These are phyloP conservation scores for Allacma fusca DNA, from an alignment of 2,888 invertebrate genomes.

Conservation along the genomic window DNA sequence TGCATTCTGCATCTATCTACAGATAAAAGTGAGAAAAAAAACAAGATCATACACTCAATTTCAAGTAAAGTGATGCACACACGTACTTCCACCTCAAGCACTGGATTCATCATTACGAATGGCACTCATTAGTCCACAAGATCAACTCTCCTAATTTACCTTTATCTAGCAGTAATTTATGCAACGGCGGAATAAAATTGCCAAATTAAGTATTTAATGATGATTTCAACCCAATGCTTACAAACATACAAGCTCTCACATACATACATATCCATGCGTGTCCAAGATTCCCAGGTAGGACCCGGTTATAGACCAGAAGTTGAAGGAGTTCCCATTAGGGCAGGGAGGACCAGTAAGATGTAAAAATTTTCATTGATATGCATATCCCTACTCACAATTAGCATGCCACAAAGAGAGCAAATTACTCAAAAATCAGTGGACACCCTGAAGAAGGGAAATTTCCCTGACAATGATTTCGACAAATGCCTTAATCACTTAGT, in stretches of 20 bases:
- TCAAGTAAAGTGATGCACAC: neutral
- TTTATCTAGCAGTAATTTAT: neutral
- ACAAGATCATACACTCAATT: neutral
- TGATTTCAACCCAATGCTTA: neutral
- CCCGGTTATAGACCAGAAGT: neutral
- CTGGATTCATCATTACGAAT: neutral
- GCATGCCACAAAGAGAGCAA: neutral
- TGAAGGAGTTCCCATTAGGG: too few species aligned
- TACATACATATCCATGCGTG: neutral
- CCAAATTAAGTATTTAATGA: slow-evolving; percentile 21
- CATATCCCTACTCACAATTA: neutral
- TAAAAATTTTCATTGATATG: neutral
- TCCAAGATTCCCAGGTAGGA: neutral
- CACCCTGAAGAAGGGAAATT: slow-evolving; percentile 22
- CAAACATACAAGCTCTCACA: neutral
- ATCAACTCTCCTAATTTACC: slow-evolving; percentile 33
- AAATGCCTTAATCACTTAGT: slow-evolving; percentile 26
- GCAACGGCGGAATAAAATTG: slow-evolving; percentile 2
- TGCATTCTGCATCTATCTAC: too few species aligned
- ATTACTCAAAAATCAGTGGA: slow-evolving; percentile 26
- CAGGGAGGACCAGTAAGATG: neutral
- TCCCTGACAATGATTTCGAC: neutral
- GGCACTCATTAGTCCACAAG: slow-evolving; percentile 24
- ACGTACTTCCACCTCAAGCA: slow-evolving; percentile 26
- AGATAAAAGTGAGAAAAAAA: neutral